A percentile compares a stretch with the other conserved stretches of the same genome.
These are phyloP conservation scores for Podilymbus podiceps DNA, from an alignment of 2,113 vertebrate species.

Conservation along the genomic window DNA sequence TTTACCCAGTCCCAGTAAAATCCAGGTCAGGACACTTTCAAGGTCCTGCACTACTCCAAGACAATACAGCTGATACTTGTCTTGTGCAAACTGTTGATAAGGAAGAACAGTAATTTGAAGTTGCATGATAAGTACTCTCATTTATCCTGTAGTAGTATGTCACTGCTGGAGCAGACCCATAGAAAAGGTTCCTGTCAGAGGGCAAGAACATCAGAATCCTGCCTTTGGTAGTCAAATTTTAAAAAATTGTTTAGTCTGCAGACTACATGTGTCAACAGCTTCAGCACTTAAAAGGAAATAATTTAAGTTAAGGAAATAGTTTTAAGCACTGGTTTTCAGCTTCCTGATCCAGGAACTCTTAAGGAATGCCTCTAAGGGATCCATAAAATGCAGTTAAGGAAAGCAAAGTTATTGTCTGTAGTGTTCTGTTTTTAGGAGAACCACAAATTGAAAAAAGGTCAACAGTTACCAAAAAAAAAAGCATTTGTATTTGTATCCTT, in stretches of 20 bases:
- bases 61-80: not conserved
- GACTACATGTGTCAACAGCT: not conserved
- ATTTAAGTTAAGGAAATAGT: not conserved
- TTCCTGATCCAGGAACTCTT: not conserved
- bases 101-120: not conserved
- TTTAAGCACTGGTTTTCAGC: not conserved
- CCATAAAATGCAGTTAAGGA: not conserved
- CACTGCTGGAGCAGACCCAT: not conserved
- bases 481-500: not conserved
- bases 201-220: not conserved
- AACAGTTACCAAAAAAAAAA: not conserved
- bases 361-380: not conserved
- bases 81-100: not conserved
- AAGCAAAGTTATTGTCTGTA: not conserved
- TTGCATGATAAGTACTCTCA: not conserved
- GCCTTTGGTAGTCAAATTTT: not conserved
- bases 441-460: not conserved
- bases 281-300: not conserved
- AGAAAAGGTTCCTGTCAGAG: not conserved
- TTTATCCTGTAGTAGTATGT: not conserved
- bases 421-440: not conserved
- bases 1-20: not conserved
- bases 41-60: not conserved
- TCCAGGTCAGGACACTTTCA: conserved; percentile 24
- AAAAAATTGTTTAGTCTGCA: not conserved